Percentiles rank a stretch among this genome's conserved stretches.
These are phyloP conservation scores for Penaeus indicus DNA, from an alignment of 1,140 invertebrate species.

Conservation along the genomic window DNA sequence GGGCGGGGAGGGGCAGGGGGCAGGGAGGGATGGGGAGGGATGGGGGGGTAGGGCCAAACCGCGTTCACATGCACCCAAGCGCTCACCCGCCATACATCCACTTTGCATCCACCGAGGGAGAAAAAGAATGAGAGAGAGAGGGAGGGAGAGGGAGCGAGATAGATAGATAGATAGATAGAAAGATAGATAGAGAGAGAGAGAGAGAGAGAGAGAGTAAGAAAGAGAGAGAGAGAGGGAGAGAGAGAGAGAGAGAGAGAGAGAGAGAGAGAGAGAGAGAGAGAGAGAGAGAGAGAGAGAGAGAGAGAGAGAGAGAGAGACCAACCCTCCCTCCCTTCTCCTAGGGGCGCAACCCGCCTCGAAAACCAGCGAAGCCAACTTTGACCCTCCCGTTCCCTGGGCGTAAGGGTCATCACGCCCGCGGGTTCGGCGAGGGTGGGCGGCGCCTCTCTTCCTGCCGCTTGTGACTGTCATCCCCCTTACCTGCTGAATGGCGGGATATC, in stretches of 20 bases:
- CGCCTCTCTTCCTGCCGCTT: not conserved
- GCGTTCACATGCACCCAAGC: not conserved
- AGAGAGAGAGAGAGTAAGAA: too few relatives aligned
- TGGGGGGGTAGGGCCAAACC: too few relatives aligned
- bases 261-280: too few relatives aligned
- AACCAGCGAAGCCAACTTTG: not conserved
- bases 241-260: too few relatives aligned
- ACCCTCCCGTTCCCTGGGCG: not conserved
- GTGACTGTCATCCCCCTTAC: constrained; percentile 37
- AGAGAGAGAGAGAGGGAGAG: too few relatives aligned
- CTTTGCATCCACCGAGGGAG: too few relatives aligned
- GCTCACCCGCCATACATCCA: not conserved
- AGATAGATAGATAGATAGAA: too few relatives aligned
- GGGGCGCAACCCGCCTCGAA: not conserved
- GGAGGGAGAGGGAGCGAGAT: too few relatives aligned
- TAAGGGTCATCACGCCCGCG: not conserved
- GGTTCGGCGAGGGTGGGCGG: not conserved
- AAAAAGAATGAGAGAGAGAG: too few relatives aligned
- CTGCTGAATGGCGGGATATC: constrained; percentile 37
- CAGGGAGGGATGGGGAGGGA: not conserved
- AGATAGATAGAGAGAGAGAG: too few relatives aligned
- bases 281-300: too few relatives aligned
- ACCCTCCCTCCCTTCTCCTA: constrained; percentile 4
- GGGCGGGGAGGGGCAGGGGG: not conserved
- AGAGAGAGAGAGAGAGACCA: not conserved